Base-by-base conservation (phyloP, 2,113 vertebrate species). In the Uropsilus gracilis region DNA sequence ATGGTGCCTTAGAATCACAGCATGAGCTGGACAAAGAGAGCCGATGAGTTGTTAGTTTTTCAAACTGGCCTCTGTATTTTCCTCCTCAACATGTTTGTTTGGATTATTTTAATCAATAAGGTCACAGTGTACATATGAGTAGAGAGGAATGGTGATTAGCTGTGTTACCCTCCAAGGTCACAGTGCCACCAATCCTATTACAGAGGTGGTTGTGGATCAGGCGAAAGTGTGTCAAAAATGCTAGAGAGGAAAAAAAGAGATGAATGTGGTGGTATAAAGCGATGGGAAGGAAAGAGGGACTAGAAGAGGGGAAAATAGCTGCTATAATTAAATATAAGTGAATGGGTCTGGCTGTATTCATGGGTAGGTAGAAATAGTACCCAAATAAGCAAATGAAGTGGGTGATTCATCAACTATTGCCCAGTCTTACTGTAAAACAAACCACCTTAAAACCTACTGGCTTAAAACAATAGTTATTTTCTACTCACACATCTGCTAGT, bases 41-140 rank as follows among this genome's bases (percentile, higher is more conserved):
- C 18, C 34, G 44, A 24, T 72, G 57, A 78, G 26, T 50, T 77
- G 3, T 37, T 90, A 46, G 32, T 42, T 88, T 94, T 86, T 69
- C 46, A 85, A 95, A 93, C 22, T 46, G 30, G 13, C 39, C 32
- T 90, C 46, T 81, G 5, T 73, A 57, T 76, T 89, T 86, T 90
- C n/a, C 61, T 89, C 42, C 39, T 66, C 26, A 81, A 61, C 14
- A 73, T 57, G 80, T 11, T 95, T 46, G 10, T 66, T 87, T 75
- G 26, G 24, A 88, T 90, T 90, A 84, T 88, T 85, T 81, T 88
- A 87, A 76, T 44, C 63, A 50, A 39, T 71, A 77, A 90, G 17
- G 93, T 63, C 8, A 39, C 26, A 83, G 20, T 64, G 28, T 93
- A 12, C 50, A 4, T 37, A 71, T 42, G 9, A 90, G 12, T 46